phyloP scores from a whole-genome alignment of 1,140 invertebrate species.

The Drosophila lini region DNA sequence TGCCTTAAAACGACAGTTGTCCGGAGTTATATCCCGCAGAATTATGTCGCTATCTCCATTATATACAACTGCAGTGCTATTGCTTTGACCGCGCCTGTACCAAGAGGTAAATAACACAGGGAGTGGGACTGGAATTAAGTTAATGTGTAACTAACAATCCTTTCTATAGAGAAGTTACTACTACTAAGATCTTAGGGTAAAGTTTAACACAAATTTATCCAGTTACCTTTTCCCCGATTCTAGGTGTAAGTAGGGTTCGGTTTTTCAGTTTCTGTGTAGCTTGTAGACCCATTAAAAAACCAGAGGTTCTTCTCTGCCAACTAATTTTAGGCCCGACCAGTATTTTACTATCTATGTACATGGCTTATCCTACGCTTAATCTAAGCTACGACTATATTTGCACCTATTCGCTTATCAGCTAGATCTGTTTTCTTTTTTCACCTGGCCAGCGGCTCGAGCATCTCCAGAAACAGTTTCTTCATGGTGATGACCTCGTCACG shows the following conservation, averaged over 20 bases:
- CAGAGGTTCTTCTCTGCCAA: constrained; percentile 29
- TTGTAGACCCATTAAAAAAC: constrained; percentile 31
- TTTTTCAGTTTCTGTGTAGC: constrained; percentile 33
- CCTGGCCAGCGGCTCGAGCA: constrained; percentile 90
- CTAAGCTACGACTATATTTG: constrained; percentile 68
- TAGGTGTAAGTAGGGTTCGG: constrained; percentile 34
- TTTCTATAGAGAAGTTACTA: not conserved
- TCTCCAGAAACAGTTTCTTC: constrained; percentile 99
- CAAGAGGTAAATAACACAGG: constrained; percentile 3
- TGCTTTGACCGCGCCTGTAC: constrained; percentile 26
- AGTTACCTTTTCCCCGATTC: constrained; percentile 1
- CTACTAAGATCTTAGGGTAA: not conserved
- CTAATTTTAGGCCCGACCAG: constrained; percentile 49
- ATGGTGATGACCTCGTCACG: constrained; percentile 95
- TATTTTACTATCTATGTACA: constrained; percentile 56
- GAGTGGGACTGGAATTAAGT: constrained; percentile 1
- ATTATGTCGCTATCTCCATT: too few species aligned
- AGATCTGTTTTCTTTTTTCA: constrained; percentile 46
- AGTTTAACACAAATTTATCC: not conserved
- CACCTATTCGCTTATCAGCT: constrained; percentile 65
- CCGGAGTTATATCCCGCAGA: too few species aligned
- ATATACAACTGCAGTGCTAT: constrained; percentile 3
- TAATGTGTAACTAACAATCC: not conserved
- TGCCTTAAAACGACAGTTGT: too few species aligned
- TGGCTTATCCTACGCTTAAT: constrained; percentile 62